Evolutionary conservation across 1,140 invertebrate genomes (phyloP).

Genomic region (Vanessa tameamea): DNA sequence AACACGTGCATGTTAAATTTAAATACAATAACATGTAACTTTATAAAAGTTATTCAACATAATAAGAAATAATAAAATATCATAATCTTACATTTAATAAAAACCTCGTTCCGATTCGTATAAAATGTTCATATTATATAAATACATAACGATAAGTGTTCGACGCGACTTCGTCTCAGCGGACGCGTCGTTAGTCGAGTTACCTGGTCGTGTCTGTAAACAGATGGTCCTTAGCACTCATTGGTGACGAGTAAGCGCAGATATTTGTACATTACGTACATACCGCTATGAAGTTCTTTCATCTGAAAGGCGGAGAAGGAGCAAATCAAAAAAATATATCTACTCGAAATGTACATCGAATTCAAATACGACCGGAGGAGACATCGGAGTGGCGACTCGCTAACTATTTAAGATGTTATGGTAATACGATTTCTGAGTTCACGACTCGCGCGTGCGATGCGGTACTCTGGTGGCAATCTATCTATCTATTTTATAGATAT

Average conservation of each 20-base stretch:
- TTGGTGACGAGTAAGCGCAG: conserved; percentile 49
- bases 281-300: conserved; percentile 46
- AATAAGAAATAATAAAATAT: too few relatives aligned
- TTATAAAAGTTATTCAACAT: neutral
- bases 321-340: conserved; percentile 38
- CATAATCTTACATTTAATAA: too few relatives aligned
- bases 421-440: neutral
- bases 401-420: neutral
- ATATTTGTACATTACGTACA: conserved; percentile 58
- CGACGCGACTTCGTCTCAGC: too few relatives aligned
- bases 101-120: too few relatives aligned
- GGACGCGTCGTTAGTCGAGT: neutral
- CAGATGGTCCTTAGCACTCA: conserved; percentile 39
- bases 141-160: too few relatives aligned
- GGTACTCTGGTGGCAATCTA: neutral
- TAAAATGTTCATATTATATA: too few relatives aligned
- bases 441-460: neutral
- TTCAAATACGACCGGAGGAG: too few relatives aligned
- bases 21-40: neutral
- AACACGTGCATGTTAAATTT: neutral
- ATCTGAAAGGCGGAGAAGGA: conserved; percentile 60
- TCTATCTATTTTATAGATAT: neutral
- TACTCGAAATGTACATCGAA: neutral
- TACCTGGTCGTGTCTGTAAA: conserved; percentile 31
- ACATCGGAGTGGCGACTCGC: neutral